phyloP scores from a whole-genome alignment of 2,113 vertebrate genomes.

The pig (Sus scrofa) region T2T-Sscrofa CM000830.6:66722501-66723000 shows the following conservation, averaged over 20 bases:
- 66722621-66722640: neutral
- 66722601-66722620: neutral
- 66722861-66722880: neutral
- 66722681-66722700: neutral
- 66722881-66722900: neutral
- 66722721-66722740: neutral
- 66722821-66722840: slow-evolving; percentile 13
- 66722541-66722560: neutral
- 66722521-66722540: no score
- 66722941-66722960: neutral
- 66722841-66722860: neutral
- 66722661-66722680: neutral
- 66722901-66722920: neutral
- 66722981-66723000: neutral
- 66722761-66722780: slow-evolving; percentile 1
- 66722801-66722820: neutral
- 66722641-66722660: neutral
- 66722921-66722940: neutral
- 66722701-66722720: neutral
- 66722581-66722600: neutral
- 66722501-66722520: no score
- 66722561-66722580: neutral
- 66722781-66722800: neutral
- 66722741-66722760: neutral
- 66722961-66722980: neutral